A percentile compares a stretch with the other conserved stretches of the same genome.
Conservation (phyloP, 2,113 vertebrate species). For the Haplochromis burtoni region DNA sequence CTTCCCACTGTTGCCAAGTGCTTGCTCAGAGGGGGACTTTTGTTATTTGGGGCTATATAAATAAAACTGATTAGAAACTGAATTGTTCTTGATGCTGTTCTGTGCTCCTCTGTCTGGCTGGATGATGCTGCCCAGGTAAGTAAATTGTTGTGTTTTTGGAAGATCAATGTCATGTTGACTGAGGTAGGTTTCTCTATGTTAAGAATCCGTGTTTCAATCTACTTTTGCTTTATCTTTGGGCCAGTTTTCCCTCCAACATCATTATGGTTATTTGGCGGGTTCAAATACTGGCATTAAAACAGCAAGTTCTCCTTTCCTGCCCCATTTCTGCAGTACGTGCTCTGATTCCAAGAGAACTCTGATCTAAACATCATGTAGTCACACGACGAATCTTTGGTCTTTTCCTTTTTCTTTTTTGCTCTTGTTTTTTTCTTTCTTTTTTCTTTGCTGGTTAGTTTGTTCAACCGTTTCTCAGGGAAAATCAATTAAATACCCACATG, state of each 20-base stretch:
- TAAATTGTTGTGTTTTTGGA: background rate
- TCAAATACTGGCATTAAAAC: background rate
- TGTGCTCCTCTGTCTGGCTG: background rate
- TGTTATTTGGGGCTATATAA: background rate
- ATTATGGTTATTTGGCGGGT: background rate
- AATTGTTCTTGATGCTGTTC: background rate
- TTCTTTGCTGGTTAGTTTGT: background rate
- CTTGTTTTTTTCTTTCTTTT: background rate
- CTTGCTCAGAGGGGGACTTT: background rate
- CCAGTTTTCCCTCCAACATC: background rate
- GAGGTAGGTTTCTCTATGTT: background rate
- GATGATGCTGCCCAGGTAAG: background rate
- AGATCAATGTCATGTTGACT: background rate
- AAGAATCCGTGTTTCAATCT: background rate
- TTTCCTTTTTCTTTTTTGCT: background rate
- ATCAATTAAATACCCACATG: background rate
- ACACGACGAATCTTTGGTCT: background rate
- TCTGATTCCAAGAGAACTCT: background rate
- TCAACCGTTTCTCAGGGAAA: background rate
- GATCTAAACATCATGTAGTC: background rate
- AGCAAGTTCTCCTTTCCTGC: background rate
- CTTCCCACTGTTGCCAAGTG: background rate
- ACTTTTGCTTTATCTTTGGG: background rate
- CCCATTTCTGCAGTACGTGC: background rate
- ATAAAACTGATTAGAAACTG: background rate